A percentile compares a stretch with the other conserved stretches of the same genome.
Evolutionary conservation across 2,888 invertebrate species (phyloP).

Genomic region (Rhamnusium bicolor): DNA sequence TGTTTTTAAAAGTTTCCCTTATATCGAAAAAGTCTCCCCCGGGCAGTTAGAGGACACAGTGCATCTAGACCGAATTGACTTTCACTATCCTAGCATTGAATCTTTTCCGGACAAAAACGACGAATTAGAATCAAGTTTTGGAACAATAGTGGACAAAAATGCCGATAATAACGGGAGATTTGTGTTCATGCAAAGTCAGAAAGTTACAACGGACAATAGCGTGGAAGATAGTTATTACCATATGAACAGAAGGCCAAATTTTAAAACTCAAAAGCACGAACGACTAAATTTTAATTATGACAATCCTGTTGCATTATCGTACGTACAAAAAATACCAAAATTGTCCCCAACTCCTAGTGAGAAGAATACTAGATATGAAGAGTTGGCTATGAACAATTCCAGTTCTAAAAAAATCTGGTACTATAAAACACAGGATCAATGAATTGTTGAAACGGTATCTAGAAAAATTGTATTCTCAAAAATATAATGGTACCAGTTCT

Average conservation of each 20-base stretch:
- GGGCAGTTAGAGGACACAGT: constrained; percentile 7
- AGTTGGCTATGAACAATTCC: background rate
- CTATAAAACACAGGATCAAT: constrained; percentile 53
- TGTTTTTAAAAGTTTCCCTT: background rate
- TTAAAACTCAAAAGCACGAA: constrained; percentile 37
- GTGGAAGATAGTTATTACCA: constrained; percentile 9
- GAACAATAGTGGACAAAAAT: constrained; percentile 40
- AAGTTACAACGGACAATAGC: constrained; percentile 23
- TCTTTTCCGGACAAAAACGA: constrained; percentile 42
- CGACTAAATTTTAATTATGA: constrained; percentile 13
- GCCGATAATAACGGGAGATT: constrained; percentile 20
- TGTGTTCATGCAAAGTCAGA: constrained; percentile 39
- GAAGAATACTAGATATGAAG: constrained; percentile 21
- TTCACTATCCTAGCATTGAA: constrained; percentile 49
- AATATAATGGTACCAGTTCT: constrained; percentile 38
- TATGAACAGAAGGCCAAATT: constrained; percentile 40
- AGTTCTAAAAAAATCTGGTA: too few relatives aligned
- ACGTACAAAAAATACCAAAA: constrained; percentile 49
- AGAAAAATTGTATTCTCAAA: constrained; percentile 55
- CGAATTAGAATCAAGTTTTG: constrained; percentile 52
- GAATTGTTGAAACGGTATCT: constrained; percentile 56
- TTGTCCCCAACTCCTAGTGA: constrained; percentile 8
- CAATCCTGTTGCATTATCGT: background rate
- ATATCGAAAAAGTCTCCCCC: constrained; percentile 2
- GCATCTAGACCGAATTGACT: constrained; percentile 45